Conservation (phyloP, 2,888 invertebrate species). For the Drosophila heteroneura region DNA sequence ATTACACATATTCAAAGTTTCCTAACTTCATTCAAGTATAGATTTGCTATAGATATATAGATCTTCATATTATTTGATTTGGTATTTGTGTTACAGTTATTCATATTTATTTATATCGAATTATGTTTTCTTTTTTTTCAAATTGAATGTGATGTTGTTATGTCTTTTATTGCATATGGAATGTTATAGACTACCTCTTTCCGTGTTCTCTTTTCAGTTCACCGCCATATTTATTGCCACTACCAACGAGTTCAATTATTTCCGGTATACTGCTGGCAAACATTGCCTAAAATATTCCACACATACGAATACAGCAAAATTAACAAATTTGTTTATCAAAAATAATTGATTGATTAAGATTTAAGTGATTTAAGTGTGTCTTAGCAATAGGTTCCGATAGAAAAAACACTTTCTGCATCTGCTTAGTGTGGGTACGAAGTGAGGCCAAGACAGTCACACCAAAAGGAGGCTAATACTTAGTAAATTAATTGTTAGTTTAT, state of each 20-base stretch:
- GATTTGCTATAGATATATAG: conserved; percentile 24
- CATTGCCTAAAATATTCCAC: conserved; percentile 93
- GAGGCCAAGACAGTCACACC: conserved; percentile 62
- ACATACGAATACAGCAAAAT: conserved; percentile 64
- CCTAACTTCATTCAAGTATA: conserved; percentile 11
- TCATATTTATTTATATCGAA: conserved; percentile 43
- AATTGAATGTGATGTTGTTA: conserved; percentile 52
- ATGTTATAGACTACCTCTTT: conserved; percentile 93
- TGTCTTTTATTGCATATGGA: conserved; percentile 58
- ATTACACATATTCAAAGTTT: conserved; percentile 4
- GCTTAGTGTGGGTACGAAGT: conserved; percentile 41
- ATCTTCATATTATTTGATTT: conserved; percentile 50
- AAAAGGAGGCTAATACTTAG: conserved; percentile 30
- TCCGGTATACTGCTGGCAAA: conserved; percentile 99
- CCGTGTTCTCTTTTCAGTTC: conserved; percentile 99
- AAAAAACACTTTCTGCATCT: conserved; percentile 20
- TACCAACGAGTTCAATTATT: conserved; percentile 99
- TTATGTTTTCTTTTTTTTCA: conserved; percentile 40
- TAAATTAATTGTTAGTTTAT: conserved; percentile 17
- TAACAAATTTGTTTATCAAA: conserved; percentile 45
- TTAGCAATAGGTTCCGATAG: conserved; percentile 26
- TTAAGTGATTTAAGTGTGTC: conserved; percentile 41
- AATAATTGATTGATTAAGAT: conserved; percentile 40
- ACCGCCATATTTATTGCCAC: conserved; percentile 99
- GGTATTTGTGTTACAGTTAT: conserved; percentile 50